These are phyloP conservation scores for Ostrea edulis DNA, from an alignment of 1,140 invertebrate genomes.

Conservation along the genomic window DNA sequence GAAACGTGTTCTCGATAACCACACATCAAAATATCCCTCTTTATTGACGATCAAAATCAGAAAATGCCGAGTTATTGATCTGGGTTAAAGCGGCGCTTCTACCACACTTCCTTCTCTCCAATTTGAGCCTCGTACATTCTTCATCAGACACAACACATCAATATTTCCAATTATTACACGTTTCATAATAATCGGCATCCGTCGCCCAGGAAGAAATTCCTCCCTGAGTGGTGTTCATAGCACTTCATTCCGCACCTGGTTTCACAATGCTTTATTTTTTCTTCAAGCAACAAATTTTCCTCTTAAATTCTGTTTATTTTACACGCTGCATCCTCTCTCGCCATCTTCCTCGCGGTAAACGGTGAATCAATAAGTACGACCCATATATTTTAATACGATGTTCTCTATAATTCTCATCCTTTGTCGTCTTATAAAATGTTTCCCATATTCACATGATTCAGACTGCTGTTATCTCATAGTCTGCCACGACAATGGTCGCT, in stretches of 20 bases:
- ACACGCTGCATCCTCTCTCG: constrained; percentile 30
- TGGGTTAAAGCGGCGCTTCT: constrained; percentile 37
- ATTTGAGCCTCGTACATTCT: constrained; percentile 38
- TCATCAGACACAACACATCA: constrained; percentile 38
- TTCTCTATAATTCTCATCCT: neutral
- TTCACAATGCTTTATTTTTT: constrained; percentile 26
- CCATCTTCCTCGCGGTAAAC: constrained; percentile 29
- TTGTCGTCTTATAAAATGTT: neutral
- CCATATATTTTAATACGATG: constrained; percentile 32
- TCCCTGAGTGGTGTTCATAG: constrained; percentile 23
- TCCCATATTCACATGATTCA: neutral
- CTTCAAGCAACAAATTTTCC: constrained; percentile 11
- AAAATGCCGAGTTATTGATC: constrained; percentile 38
- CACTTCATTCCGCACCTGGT: constrained; percentile 6
- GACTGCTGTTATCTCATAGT: neutral
- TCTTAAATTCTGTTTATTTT: constrained; percentile 29
- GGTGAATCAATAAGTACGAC: constrained; percentile 15
- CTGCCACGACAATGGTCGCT: neutral
- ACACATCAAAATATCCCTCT: constrained; percentile 38
- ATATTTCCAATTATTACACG: constrained; percentile 38
- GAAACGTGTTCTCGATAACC: constrained; percentile 28
- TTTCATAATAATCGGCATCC: constrained; percentile 28
- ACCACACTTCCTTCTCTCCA: constrained; percentile 35
- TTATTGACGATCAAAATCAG: constrained; percentile 39
- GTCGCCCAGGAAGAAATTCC: constrained; percentile 25